Base-by-base conservation (phyloP, 2,888 invertebrate species). In the Cecidostiba fungosa region DNA sequence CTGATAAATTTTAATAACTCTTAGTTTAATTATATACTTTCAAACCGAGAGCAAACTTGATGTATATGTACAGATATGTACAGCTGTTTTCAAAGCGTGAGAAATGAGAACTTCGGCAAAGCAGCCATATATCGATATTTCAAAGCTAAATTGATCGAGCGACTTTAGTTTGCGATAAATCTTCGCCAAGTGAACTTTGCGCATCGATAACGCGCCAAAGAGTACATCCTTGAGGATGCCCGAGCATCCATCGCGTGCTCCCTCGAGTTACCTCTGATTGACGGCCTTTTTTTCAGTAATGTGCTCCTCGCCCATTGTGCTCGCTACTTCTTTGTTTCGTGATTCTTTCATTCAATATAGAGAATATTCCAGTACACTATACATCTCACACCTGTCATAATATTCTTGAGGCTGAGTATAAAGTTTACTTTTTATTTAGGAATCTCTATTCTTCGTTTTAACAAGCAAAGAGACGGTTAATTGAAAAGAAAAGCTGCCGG, bases 241-340 rank as follows among this genome's bases (percentile, higher is more conserved):
- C 43, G 62, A 78, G 26, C 23, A 76, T 82, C 79, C 78, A 82
- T 85, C 82, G 84, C 83, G 81, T 80, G 83, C 19, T 80, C 72
- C 70, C 76, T 77, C 66, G 80, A 77, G 82, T 83, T 86, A 72
- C 39, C 43, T 77, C 54, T 86, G 86, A 83, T 83, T 83, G 79
- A 83, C 86, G 80, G 70, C 47, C 54, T 78, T 85, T 77, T 85
- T 77, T 82, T 78, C 74, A 74, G 54, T 77, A 83, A 80, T 82
- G 47, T 3, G 2, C 36, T 26, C 73, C 69, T 59, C 32, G 16
- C 29, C 69, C 62, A 70, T 62, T 66, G 76, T 29, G 32, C 14
- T 16, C 43, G 69, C 3, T 29, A 32, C 39, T 82, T 16, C 47
- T 77, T 69, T 39, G 23, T 66, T 72, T 54, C 32, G 26, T 73